phyloP scores from a whole-genome alignment of 2,888 invertebrate genomes.

The Caenorhabditis sp. region DNA sequence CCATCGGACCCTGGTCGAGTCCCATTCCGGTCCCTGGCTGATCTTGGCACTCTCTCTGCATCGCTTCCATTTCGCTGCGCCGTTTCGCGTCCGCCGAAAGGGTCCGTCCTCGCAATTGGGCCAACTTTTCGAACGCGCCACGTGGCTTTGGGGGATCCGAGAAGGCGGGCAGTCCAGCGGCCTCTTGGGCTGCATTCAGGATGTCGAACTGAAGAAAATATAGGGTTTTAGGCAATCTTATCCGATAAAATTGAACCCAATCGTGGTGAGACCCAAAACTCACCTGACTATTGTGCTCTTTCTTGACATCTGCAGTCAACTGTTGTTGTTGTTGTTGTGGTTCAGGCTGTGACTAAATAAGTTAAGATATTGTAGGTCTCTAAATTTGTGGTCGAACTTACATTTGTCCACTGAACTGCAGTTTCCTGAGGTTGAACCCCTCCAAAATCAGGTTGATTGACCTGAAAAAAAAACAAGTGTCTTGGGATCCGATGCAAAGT shows the following conservation, averaged over 20 bases:
- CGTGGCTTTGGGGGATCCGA: background rate
- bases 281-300: background rate
- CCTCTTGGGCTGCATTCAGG: slow-evolving; percentile 24
- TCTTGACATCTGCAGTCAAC: background rate
- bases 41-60: background rate
- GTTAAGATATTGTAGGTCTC: background rate
- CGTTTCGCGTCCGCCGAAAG: slow-evolving; percentile 31
- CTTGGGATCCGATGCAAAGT: too few relatives aligned
- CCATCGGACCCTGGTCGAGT: too few relatives aligned
- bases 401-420: too few relatives aligned
- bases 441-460: too few relatives aligned
- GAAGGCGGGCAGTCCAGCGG: background rate
- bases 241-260: too few relatives aligned
- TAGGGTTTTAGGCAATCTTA: too few relatives aligned
- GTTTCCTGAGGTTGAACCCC: too few relatives aligned
- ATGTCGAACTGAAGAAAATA: slow-evolving; percentile 19
- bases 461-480: too few relatives aligned
- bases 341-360: too few relatives aligned
- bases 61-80: background rate
- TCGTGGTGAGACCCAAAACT: too few relatives aligned
- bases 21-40: too few relatives aligned
- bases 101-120: slow-evolving; percentile 4
- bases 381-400: too few relatives aligned
- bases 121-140: slow-evolving; percentile 22
- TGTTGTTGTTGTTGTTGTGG: background rate